Evolutionary conservation across 2,888 invertebrate genomes (phyloP).

Genomic region (Nephrotoma appendiculata): DNA sequence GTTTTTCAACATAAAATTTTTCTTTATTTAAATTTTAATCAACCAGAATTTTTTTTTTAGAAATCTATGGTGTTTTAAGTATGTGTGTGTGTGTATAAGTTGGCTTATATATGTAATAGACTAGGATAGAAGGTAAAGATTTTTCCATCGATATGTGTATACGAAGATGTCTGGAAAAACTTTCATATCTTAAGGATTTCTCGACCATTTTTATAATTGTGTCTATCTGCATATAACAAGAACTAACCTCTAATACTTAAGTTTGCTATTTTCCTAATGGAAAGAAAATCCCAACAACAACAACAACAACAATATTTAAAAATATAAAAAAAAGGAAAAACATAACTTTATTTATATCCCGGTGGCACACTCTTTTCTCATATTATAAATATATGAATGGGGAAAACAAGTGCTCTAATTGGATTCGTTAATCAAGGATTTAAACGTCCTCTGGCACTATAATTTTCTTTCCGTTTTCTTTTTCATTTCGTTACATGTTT

Average conservation of each 20-base stretch:
- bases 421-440: slow-evolving; percentile 22
- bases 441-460: slow-evolving; percentile 20
- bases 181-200: neutral
- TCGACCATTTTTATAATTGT: neutral
- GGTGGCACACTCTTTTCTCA: neutral
- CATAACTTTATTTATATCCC: neutral
- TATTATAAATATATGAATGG: neutral
- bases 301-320: neutral
- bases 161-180: neutral
- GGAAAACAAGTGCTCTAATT: slow-evolving; percentile 20
- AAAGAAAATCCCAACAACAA: neutral
- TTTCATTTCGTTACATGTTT: neutral
- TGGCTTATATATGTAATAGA: too few relatives aligned
- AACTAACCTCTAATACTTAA: neutral
- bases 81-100: too few relatives aligned
- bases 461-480: slow-evolving; percentile 1
- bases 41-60: neutral
- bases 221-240: neutral
- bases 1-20: neutral
- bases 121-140: too few relatives aligned
- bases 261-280: neutral
- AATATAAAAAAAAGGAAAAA: neutral
- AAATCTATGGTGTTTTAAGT: neutral
- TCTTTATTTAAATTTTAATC: neutral
- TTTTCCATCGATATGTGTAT: neutral